Evolutionary conservation across 2,888 invertebrate species (phyloP), one percentile per base, ranked within the genome.

Genomic region (Leptothorax acervorum): DNA sequence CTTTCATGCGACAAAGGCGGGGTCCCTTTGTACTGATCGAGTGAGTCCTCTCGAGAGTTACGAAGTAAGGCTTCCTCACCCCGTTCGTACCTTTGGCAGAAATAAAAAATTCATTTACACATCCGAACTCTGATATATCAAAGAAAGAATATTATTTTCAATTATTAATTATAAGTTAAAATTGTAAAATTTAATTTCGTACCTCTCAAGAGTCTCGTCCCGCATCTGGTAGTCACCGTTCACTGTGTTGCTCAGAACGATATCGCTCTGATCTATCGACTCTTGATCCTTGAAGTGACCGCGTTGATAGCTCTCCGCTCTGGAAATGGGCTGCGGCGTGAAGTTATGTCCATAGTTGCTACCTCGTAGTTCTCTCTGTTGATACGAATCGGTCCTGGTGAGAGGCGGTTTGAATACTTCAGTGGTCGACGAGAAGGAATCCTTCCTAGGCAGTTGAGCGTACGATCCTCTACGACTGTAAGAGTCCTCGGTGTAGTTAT

Each of bases 231-330:
- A 93, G 31, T 94, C 94, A 39, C 94, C 94, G 83, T 94, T 94
- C 48, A 94, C 91, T 39, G 90, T 88, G 75, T 90, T 93, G 68
- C 93, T 92, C 5, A 94, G 85, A 91, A 88, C 42, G 39, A 94
- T 92, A n/a, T 94, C 94, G 55, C 92, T 90, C 6, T 93, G 93
- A 84, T 95, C 95, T 51, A 96, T 93, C 23, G 95, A 95, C 42
- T 95, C 95, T 85, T 96, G 95, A 85, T 96, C 95, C 83, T 95
- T 95, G 88, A 95, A 95, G 86, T 95, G 95, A n/a, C 95, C 94
- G n/a, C 94, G 91, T 76, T 94, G 93, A 82, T 93, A 94, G 76
- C 94, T 94, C 71, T 95, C 95, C 1, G 92, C 94, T 85, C 94
- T 92, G 2, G 94, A 94, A 53, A 94, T 93, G 0, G 94, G 93